phyloP scores from a whole-genome alignment of 2,888 invertebrate species.

The Drosophila nr. perissopoda region DNA sequence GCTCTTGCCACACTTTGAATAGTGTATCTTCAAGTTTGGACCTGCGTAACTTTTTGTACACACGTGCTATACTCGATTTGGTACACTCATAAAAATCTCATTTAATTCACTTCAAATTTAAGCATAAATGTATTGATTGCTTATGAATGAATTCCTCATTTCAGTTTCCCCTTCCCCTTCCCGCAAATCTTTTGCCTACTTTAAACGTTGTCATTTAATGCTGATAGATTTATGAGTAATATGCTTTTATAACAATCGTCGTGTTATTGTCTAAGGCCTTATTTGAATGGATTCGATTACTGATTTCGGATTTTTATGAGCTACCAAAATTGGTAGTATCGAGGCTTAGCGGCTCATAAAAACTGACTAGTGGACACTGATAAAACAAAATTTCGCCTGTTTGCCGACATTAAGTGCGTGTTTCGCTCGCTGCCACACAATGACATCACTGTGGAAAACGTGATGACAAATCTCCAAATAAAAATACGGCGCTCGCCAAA shows the following conservation, averaged over 20 bases:
- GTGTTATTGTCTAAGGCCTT: slow-evolving; percentile 57
- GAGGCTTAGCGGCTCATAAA: slow-evolving; percentile 53
- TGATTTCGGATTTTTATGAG: slow-evolving; percentile 38
- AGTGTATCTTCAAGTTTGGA: background rate
- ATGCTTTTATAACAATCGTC: slow-evolving; percentile 37
- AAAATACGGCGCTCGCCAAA: slow-evolving; percentile 50
- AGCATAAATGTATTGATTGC: slow-evolving; percentile 26
- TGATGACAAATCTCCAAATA: slow-evolving; percentile 56
- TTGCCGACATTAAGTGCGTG: slow-evolving; percentile 22
- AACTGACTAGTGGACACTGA: slow-evolving; percentile 29
- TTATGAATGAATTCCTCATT: slow-evolving; percentile 1
- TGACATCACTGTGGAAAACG: slow-evolving; percentile 54
- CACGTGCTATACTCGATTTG: slow-evolving; percentile 27
- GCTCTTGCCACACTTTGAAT: background rate
- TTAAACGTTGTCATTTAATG: slow-evolving; percentile 27
- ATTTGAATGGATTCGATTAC: slow-evolving; percentile 50
- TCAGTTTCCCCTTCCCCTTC: background rate
- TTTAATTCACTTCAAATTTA: slow-evolving; percentile 8
- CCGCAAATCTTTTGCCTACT: background rate
- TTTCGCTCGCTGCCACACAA: slow-evolving; percentile 1
- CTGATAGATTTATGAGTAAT: slow-evolving; percentile 39
- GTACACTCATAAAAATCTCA: slow-evolving; percentile 30
- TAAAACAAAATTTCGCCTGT: background rate
- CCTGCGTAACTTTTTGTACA: background rate
- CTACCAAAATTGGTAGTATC: slow-evolving; percentile 64